phyloP scores from a whole-genome alignment of 2,113 vertebrate species.

The Pachyramphus minor region DNA sequence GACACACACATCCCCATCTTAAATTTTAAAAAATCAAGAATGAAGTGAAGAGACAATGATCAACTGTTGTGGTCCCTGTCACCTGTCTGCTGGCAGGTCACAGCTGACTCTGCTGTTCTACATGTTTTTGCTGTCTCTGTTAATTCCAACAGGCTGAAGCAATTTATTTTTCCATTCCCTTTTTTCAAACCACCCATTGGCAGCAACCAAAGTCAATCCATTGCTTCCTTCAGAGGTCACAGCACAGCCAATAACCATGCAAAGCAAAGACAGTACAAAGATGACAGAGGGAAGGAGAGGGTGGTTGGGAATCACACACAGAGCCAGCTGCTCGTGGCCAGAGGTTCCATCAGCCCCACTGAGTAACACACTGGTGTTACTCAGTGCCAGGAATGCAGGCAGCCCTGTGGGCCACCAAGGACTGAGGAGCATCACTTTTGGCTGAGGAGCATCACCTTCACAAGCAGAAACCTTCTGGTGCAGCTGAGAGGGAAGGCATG shows the following conservation, averaged over 20 bases:
- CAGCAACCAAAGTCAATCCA: constrained; percentile 24
- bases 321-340: background rate
- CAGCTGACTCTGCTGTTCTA: background rate
- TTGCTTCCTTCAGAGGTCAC: background rate
- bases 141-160: background rate
- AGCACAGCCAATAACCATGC: background rate
- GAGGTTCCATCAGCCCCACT: background rate
- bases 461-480: background rate
- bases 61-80: background rate
- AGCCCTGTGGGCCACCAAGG: background rate
- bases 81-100: background rate
- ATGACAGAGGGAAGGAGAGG: background rate
- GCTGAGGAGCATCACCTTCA: background rate
- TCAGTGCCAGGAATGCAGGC: background rate
- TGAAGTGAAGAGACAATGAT: background rate
- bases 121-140: background rate
- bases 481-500: background rate
- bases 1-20: background rate
- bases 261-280: background rate
- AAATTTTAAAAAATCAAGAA: background rate
- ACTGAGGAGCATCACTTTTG: background rate
- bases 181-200: background rate
- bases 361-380: accelerated
- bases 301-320: accelerated
- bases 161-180: background rate